phyloP scores from a whole-genome alignment of 2,797 vertebrate species.

The Syndactyla subalaris region DNA sequence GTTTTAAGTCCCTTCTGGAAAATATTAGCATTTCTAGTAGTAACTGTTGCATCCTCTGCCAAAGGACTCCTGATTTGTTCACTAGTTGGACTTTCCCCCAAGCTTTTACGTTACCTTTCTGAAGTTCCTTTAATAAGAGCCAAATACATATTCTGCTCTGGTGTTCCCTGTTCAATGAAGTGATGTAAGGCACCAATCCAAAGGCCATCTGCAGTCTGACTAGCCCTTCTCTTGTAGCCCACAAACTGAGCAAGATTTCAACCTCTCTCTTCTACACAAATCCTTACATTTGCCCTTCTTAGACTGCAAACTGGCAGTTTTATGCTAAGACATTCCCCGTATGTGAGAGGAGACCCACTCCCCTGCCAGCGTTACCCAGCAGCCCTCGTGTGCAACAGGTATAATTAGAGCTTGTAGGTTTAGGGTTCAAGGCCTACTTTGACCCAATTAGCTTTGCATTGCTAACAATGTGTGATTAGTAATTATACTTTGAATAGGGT shows the following conservation, averaged over 20 bases:
- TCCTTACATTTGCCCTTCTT: not conserved
- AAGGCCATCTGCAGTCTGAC: not conserved
- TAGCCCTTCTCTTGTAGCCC: not conserved
- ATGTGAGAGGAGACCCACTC: not conserved
- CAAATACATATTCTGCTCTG: not conserved
- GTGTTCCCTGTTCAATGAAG: not conserved
- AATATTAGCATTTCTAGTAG: not conserved
- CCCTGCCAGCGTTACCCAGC: fast-evolving
- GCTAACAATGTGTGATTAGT: not conserved
- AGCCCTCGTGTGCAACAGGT: fast-evolving
- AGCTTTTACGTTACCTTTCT: not conserved
- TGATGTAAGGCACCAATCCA: not conserved
- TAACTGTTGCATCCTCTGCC: not conserved
- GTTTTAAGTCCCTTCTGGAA: not conserved
- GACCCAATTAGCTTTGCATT: not conserved
- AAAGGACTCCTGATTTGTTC: not conserved
- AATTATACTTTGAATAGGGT: not conserved
- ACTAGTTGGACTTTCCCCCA: not conserved
- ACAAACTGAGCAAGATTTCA: not conserved
- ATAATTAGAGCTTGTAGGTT: not conserved
- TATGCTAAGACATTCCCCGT: not conserved
- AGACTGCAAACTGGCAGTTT: not conserved
- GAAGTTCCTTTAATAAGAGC: not conserved
- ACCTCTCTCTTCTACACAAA: not conserved
- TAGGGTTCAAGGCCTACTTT: not conserved